These are phyloP conservation scores for Brenthis hecate DNA, from an alignment of 2,888 invertebrate species.

Conservation along the genomic window DNA sequence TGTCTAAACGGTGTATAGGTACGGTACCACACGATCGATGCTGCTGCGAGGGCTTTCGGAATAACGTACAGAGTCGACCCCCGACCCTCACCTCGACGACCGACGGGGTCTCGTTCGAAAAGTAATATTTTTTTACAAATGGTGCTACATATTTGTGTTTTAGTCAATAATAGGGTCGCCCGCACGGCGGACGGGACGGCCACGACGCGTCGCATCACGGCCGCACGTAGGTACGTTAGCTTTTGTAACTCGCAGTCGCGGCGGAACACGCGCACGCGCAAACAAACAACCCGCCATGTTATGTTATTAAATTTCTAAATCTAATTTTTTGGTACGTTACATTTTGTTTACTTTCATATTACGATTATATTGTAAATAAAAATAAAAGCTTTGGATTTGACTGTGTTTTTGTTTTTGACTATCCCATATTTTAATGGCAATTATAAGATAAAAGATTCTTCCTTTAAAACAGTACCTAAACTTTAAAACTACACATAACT, in stretches of 20 bases:
- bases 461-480: too few relatives aligned
- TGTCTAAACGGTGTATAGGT: constrained; percentile 50
- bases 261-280: constrained; percentile 24
- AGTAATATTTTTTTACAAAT: constrained; percentile 79
- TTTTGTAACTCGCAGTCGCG: constrained; percentile 52
- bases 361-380: constrained; percentile 77
- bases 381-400: constrained; percentile 81
- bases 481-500: too few relatives aligned
- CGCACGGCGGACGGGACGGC: constrained; percentile 57
- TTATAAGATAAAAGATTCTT: too few relatives aligned
- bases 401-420: constrained; percentile 28
- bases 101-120: constrained; percentile 52
- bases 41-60: constrained; percentile 21
- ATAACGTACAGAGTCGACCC: constrained; percentile 12
- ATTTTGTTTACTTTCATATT: constrained; percentile 82
- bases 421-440: neutral
- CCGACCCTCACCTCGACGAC: neutral
- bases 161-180: constrained; percentile 67
- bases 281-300: constrained; percentile 46
- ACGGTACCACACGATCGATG: constrained; percentile 41
- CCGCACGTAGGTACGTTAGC: constrained; percentile 61
- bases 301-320: constrained; percentile 66
- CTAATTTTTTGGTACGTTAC: constrained; percentile 76
- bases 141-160: constrained; percentile 79
- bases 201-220: constrained; percentile 19